These are phyloP conservation scores for Drosophila subsilvestris DNA, from an alignment of 2,888 invertebrate genomes.

Conservation along the genomic window DNA sequence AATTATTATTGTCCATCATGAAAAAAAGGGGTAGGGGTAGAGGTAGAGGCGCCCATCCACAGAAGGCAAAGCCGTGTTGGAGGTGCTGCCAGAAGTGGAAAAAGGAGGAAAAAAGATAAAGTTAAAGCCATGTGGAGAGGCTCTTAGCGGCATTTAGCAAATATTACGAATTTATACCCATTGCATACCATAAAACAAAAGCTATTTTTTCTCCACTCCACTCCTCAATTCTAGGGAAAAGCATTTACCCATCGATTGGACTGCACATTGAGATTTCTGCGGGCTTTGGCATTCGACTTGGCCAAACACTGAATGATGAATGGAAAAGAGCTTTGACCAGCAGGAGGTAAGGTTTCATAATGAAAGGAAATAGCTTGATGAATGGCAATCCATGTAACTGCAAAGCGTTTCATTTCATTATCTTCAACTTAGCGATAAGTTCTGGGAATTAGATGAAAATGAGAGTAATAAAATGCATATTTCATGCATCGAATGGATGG, in stretches of 20 bases:
- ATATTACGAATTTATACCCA: slow-evolving; percentile 65
- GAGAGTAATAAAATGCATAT: neutral
- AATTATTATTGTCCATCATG: slow-evolving; percentile 79
- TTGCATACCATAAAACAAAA: slow-evolving; percentile 60
- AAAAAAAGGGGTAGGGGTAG: slow-evolving; percentile 40
- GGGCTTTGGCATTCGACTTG: neutral
- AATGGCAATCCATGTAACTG: neutral
- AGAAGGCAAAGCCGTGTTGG: slow-evolving; percentile 9
- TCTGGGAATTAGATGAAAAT: neutral
- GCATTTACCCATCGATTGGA: slow-evolving; percentile 1
- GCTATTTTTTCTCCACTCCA: slow-evolving; percentile 32
- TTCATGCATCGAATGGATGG: no score
- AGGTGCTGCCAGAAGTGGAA: neutral
- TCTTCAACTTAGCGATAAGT: neutral
- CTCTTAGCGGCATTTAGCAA: slow-evolving; percentile 71
- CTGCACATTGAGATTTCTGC: neutral
- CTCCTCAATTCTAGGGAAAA: slow-evolving; percentile 8
- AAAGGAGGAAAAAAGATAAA: neutral
- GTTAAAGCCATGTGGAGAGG: slow-evolving; percentile 51
- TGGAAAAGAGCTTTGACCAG: neutral
- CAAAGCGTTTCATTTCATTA: no score
- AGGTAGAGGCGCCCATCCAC: slow-evolving; percentile 32
- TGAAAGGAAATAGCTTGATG: neutral
- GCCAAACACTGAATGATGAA: neutral
- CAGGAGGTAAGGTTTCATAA: neutral